Evolutionary conservation across 1,140 invertebrate species (phyloP).

Genomic region (Heliconius congener): DNA sequence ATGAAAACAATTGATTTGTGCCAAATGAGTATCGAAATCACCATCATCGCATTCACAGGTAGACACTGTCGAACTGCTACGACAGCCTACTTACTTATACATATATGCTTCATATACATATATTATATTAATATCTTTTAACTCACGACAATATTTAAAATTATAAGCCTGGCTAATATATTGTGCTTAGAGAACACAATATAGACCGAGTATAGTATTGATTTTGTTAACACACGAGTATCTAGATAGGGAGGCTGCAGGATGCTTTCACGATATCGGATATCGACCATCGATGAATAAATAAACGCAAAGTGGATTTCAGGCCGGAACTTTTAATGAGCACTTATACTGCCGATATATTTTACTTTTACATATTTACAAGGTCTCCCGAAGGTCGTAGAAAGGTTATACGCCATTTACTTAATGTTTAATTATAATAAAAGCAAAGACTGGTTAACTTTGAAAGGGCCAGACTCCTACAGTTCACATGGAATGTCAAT

Average conservation of each 20-base stretch:
- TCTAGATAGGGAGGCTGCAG: constrained; percentile 2
- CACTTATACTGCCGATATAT: neutral
- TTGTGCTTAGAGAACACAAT: neutral
- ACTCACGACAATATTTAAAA: neutral
- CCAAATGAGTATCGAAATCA: too few species aligned
- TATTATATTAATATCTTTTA: neutral
- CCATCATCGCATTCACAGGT: too few species aligned
- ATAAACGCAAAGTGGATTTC: neutral
- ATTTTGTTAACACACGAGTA: neutral
- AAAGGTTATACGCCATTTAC: neutral
- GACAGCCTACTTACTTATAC: too few species aligned
- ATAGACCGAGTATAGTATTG: neutral
- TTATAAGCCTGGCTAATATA: neutral
- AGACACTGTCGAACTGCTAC: too few species aligned
- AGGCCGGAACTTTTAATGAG: neutral
- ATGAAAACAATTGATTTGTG: too few species aligned
- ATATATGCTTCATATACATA: too few species aligned
- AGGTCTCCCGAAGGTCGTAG: neutral
- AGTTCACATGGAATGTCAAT: neutral
- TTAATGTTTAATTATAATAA: neutral
- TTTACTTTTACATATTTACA: neutral
- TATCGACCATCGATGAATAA: constrained; percentile 2
- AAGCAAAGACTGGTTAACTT: constrained; percentile 1
- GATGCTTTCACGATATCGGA: neutral
- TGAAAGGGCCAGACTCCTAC: neutral